Evolutionary conservation across 2,797 vertebrate genomes (phyloP).

Genomic region (Acridotheres tristis): DNA sequence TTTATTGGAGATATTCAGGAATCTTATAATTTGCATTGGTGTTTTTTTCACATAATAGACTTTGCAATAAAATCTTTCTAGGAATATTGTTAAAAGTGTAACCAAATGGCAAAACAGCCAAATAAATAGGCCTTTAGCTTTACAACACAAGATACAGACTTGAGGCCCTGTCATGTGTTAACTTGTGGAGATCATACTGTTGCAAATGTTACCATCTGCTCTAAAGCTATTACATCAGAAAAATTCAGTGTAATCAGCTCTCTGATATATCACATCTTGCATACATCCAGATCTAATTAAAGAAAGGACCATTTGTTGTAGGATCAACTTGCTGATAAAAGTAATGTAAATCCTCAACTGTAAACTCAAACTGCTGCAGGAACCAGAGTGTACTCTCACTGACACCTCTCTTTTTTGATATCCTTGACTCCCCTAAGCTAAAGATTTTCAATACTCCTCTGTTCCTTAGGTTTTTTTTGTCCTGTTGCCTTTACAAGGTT

Average conservation of each 20-base stretch:
- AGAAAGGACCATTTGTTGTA: neutral
- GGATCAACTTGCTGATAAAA: neutral
- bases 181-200: neutral
- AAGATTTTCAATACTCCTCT: neutral
- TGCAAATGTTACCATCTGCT: neutral
- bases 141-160: neutral
- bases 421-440: neutral
- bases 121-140: neutral
- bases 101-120: neutral
- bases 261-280: neutral
- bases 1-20: neutral
- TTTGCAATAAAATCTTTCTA: neutral
- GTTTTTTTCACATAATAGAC: neutral
- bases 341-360: neutral
- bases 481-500: neutral
- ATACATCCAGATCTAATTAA: neutral
- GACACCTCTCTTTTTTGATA: neutral
- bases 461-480: neutral
- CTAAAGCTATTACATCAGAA: neutral
- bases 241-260: neutral
- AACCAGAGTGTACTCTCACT: neutral
- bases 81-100: neutral
- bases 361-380: neutral
- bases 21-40: neutral
- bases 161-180: neutral